Base-by-base conservation (phyloP, 1,140 invertebrate species). In the Drosophila bifasciata region DNA sequence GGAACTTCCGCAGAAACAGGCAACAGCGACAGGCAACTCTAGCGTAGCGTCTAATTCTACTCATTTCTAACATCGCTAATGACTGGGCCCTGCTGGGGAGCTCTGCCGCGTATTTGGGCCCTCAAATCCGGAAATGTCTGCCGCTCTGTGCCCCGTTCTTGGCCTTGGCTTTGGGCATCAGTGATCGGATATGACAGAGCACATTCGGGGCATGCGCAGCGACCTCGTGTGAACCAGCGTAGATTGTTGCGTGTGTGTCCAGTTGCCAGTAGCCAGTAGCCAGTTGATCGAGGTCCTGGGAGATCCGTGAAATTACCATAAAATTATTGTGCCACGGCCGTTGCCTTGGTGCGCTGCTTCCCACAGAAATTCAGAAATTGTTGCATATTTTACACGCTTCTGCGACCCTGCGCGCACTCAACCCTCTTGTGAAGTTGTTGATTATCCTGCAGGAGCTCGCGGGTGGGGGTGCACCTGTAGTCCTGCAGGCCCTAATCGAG, bases 361-460 rank as follows among this genome's bases (percentile, higher is more conserved):
- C 78, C 77, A 79, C 72, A 75, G 70, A 49, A 59, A 1, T 13
- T 58, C 72, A 75, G 70, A 49, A 59, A 1, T 13, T 58, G 50
- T 59, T 61, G 83, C 73, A 85, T 86, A 85, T 81, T 64, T 85
- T 86, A 78, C 81, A 86, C 81, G 81, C 83, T 71, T 56, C 57
- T 67, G 43, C 81, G 81, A 77, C 71, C 51, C 52, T 70, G 46
- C 41, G 36, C 51, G 39, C 56, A 13, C 25, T 51, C 75, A 75
- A 76, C 74, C 60, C 61, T 61, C 52, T 32, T 56, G 48, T 13
- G 9, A 19, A n/a, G n/a, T n/a, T 17, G 5, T 8, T 28, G 53
- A 58, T 74, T 62, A 64, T 75, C 73, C 64, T 73, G 52, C 83
- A 71, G 64, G 60, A 76, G 55, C 52, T 41, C 8, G 40, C 68